Evolutionary conservation across 1,140 invertebrate species (phyloP), one percentile per base, ranked within the genome.

Genomic region (Pantala flavescens): DNA sequence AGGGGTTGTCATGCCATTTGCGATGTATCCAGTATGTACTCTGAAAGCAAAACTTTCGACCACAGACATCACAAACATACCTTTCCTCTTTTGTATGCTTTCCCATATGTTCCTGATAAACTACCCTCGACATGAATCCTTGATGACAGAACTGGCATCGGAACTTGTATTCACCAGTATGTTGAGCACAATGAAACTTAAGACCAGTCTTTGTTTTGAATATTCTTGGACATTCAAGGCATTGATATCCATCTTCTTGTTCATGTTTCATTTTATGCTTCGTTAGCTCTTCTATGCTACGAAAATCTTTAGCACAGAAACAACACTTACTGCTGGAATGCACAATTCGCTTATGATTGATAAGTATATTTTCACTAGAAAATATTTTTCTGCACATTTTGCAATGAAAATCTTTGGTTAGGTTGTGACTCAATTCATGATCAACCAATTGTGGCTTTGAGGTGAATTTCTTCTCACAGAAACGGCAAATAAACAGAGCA

Each of bases 1-100:
- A 77, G 0, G 78, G 78, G 63, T 78, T 78, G 23, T 78, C 76
- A 73, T 79, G 78, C 78, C 78, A 79, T 71, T 78, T 78, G 14
- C 75, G 71, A 72, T 79, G 78, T 16, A 79, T 77, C 76, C 77
- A 77, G 72, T 77, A 79, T 28, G 78, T 78, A 70, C 78, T 77
- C 12, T 78, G 74, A 43, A 76, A 76, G 43, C 55, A 72, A 71
- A 78, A 79, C 42, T 78, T 78, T 21, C 75, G 43, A 23, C 77
- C 78, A 75, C 78, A 79, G 0, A 77, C 73, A 70, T 78, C 78
- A 74, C 78, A 79, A 0, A 77, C 73, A 72, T 78, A 79, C 16
- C 76, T 43, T 24, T 76, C 76, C 73, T 79, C 78, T 74, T 78
- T 78, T 0, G 77, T 79, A 42, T 78, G 78, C 21, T 70, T 72